phyloP scores from a whole-genome alignment of 2,888 invertebrate species.

The Embidobia sp. region DNA sequence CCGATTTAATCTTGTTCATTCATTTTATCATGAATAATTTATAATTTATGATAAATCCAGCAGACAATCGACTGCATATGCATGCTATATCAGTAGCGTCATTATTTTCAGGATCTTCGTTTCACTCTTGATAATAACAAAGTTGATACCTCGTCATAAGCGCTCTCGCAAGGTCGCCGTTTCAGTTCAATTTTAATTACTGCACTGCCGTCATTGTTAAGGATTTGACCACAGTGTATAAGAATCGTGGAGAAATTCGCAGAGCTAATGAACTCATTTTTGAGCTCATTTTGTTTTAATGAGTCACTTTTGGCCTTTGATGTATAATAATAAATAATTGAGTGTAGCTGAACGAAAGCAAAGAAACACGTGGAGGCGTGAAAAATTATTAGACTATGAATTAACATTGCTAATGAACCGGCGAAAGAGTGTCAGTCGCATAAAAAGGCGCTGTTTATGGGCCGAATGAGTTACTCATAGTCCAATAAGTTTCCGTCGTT shows the following conservation, averaged over 20 bases:
- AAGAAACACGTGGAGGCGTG: neutral
- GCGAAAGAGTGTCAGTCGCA: conserved; percentile 8
- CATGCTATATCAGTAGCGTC: no score
- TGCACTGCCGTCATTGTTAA: conserved; percentile 35
- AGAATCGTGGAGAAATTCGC: no score
- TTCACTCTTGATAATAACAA: conserved; percentile 45
- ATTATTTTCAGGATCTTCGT: conserved; percentile 34
- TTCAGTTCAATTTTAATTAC: conserved; percentile 19
- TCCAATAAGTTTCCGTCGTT: conserved; percentile 21
- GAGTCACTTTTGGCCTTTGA: neutral
- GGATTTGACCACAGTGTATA: no score
- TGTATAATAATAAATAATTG: neutral
- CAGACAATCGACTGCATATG: conserved; percentile 10
- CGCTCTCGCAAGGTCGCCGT: conserved; percentile 21
- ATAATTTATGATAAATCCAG: conserved; percentile 26
- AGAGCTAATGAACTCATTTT: no score
- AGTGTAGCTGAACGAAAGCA: neutral
- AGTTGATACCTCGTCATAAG: conserved; percentile 24
- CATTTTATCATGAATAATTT: conserved; percentile 51
- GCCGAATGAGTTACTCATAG: conserved; percentile 15
- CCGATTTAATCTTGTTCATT: conserved; percentile 37
- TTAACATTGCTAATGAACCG: conserved; percentile 9
- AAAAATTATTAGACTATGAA: conserved; percentile 13
- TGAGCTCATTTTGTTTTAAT: no score
- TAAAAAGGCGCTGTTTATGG: conserved; percentile 14